phyloP scores from a whole-genome alignment of 2,888 invertebrate species.

The Argyresthia albistria region DNA sequence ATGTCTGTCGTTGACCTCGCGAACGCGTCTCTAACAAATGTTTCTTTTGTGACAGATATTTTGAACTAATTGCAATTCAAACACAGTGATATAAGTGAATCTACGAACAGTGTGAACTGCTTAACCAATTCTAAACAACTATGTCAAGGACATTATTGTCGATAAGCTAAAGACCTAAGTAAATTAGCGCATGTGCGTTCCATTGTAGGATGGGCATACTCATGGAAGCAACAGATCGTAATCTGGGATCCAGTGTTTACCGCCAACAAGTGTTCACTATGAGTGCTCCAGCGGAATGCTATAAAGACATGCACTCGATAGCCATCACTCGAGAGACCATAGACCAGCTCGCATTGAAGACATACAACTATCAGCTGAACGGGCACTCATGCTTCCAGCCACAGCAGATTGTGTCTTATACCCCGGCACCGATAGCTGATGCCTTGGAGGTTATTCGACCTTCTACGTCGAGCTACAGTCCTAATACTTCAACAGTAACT shows the following conservation, averaged over 20 bases:
- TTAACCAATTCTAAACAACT: conserved; percentile 5
- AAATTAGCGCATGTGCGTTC: neutral
- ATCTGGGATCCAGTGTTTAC: conserved; percentile 50
- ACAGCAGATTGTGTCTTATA: conserved; percentile 31
- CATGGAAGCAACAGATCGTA: conserved; percentile 61
- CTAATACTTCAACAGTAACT: conserved; percentile 28
- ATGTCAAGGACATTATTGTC: conserved; percentile 34
- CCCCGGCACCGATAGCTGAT: conserved; percentile 23
- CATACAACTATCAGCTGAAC: conserved; percentile 42
- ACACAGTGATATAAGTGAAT: conserved; percentile 8
- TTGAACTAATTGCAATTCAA: too few relatives aligned
- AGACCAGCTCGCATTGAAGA: conserved; percentile 49
- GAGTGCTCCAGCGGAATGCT: conserved; percentile 47
- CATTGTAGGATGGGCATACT: conserved; percentile 63
- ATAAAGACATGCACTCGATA: conserved; percentile 49
- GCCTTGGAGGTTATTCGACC: conserved; percentile 24
- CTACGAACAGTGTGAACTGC: neutral
- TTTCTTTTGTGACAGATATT: conserved; percentile 1
- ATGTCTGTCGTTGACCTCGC: conserved; percentile 13
- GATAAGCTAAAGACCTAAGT: conserved; percentile 17
- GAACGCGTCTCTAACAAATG: conserved; percentile 19
- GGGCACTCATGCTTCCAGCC: conserved; percentile 29
- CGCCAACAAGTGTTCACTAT: conserved; percentile 45
- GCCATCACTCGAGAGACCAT: conserved; percentile 56
- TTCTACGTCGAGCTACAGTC: conserved; percentile 20